These are phyloP conservation scores for Oxyruncus cristatus DNA, from an alignment of 2,113 vertebrate species.

Conservation along the genomic window DNA sequence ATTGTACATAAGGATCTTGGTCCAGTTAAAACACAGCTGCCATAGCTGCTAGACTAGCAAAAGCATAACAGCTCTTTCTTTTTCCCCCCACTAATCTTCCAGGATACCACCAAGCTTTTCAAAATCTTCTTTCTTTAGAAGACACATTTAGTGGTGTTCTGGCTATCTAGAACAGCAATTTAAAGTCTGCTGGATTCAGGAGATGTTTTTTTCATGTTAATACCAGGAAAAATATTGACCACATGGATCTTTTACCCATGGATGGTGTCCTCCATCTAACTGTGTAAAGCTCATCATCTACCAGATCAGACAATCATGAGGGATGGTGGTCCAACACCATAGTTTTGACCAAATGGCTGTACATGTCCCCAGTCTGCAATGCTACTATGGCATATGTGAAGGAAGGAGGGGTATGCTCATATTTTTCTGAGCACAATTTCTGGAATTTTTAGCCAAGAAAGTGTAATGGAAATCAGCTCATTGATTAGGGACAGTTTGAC, in stretches of 20 bases:
- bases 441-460: background rate
- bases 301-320: background rate
- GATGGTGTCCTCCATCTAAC: background rate
- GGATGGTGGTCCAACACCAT: background rate
- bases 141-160: background rate
- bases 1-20: background rate
- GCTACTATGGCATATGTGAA: background rate
- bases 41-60: background rate
- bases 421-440: background rate
- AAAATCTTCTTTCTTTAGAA: background rate
- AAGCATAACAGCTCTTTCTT: background rate
- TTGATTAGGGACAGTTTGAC: background rate
- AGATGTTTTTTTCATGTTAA: background rate
- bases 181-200: background rate
- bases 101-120: background rate
- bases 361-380: background rate
- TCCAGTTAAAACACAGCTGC: background rate
- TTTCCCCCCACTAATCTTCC: background rate
- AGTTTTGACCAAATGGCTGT: background rate
- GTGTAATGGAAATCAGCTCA: background rate
- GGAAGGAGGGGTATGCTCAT: background rate
- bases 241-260: background rate
- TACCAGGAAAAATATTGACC: background rate
- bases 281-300: background rate
- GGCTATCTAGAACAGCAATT: background rate